Base-by-base conservation (phyloP, 2,797 vertebrate species). In the Lycodopsis pacificus region DNA sequence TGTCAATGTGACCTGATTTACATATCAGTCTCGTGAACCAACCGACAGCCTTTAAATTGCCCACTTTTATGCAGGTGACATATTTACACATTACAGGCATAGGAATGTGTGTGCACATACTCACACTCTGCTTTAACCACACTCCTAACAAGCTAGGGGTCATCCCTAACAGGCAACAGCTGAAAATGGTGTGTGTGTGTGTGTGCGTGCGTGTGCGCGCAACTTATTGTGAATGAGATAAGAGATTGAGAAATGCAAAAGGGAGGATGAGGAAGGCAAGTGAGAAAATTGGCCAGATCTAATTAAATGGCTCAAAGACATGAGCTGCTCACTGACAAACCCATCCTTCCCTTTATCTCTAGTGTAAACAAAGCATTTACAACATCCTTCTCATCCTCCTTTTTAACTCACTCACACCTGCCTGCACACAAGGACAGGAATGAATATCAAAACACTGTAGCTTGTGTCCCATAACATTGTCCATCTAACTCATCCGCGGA, bases 1-100 rank as follows among this genome's bases (percentile, higher is more conserved):
- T 89, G 89, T 86, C 61, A 44, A 86, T 80, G 77, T 92, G 90
- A 94, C 90, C 89, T 81, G 84, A 72, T 93, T 92, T 90, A 90
- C 89, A 92, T 93, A 92, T 83, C 84, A 76, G 67, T 73, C 78
- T 87, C 78, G 86, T 84, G 77, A 81, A 85, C 70, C 70, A 74
- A 81, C 49, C 49, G 7, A 40, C 64, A 54, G 76, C 62, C 66
- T 85, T 89, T 81, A 88, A 86, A 86, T 87, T 44, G 36, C 54
- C 58, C 62, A 68, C 71, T 58, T 87, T 85, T 81, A 80, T n/a
- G 53, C 72, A 46, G 72, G 59, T 40, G 59, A 59, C 79, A 73
- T 71, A 85, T 87, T 88, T 89, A 84, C 81, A 84, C 74, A 68
- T 73, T 34, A 67, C 19, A 81, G 63, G 22, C 53, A 34, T 19